Evolutionary conservation across 1,140 invertebrate species (phyloP).

Genomic region (Goniozus legneri): DNA sequence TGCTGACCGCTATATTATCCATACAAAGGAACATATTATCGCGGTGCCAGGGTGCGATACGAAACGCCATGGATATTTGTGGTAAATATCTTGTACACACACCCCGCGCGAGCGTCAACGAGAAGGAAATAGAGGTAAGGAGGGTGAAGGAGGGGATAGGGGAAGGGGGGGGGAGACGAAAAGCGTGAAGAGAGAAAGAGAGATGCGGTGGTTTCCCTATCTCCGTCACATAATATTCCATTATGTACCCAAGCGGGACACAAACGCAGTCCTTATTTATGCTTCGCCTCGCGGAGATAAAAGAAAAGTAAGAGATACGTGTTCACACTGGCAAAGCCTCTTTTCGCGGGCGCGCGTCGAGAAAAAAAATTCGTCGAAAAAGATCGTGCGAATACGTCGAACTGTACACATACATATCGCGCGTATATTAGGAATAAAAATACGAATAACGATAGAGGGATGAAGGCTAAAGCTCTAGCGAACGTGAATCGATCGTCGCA

Average conservation of each 20-base stretch:
- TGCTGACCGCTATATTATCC: conserved; percentile 12
- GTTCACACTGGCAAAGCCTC: conserved; percentile 12
- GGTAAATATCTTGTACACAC: conserved; percentile 47
- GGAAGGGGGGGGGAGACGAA: conserved; percentile 9
- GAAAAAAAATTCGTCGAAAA: background rate
- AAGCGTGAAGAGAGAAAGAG: background rate
- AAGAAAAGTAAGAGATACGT: conserved; percentile 28
- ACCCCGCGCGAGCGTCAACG: conserved; percentile 7
- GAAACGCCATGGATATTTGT: conserved; percentile 38
- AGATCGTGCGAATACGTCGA: no score
- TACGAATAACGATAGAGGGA: no score
- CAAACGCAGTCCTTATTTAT: conserved; percentile 44
- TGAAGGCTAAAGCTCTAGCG: no score
- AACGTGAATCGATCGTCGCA: no score
- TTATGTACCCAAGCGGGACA: conserved; percentile 40
- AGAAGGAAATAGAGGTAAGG: conserved; percentile 1
- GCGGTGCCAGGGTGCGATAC: conserved; percentile 25
- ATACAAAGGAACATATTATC: conserved; percentile 37
- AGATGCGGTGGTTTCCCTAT: conserved; percentile 21
- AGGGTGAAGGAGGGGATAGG: conserved; percentile 14
- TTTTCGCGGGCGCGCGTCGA: conserved; percentile 15
- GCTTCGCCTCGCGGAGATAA: conserved; percentile 35
- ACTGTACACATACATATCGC: no score
- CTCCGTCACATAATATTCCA: conserved; percentile 40
- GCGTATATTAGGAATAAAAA: no score